Base-by-base conservation (phyloP, 2,797 vertebrate genomes). In the Lithobates sylvaticus region DNA sequence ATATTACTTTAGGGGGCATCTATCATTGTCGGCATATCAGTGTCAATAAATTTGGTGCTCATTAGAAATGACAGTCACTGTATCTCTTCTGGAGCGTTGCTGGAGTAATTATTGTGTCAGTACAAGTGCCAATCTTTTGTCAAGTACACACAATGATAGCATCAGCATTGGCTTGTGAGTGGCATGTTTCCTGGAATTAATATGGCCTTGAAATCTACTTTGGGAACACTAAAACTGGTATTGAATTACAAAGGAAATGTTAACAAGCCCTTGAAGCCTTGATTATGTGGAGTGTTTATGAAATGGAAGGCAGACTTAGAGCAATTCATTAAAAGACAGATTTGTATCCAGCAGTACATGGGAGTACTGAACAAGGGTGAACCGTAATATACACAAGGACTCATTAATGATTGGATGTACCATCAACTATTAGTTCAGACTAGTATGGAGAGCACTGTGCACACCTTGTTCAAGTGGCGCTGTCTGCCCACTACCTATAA, bases 141-240 rank as follows among this genome's bases (percentile, higher is more conserved):
- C 77, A 85, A 74, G 76, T 75, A 44, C 36, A 73, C 70, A 85
- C 76, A 85, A 80, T 76, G 82, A 84, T 73, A 80, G 68, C 39
- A 64, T 64, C 75, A 70, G 58, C 12, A 27, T n/a, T 47, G 34
- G 58, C 69, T 73, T 64, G 39, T 74, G 84, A 85, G 77, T 85
- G 76, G 77, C 84, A 79, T 74, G 77, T 42, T 85, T 85, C 77
- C 84, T 74, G 77, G 70, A 80, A 85, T 85, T 79, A 85, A 65
- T 80, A 79, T 27, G 58, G 76, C 83, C 69, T 79, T 78, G 67
- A 61, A 39, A 67, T 71, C 83, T 83, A 83, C 80, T 82, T 82
- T 73, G 80, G 80, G 80, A 83, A 83, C 81, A 83, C 81, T 83
- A 78, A 85, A 85, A 84, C 83, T 84, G 47, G 44, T 71, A 79